phyloP scores from a whole-genome alignment of 2,888 invertebrate species.

The Cantharis rufa region DNA sequence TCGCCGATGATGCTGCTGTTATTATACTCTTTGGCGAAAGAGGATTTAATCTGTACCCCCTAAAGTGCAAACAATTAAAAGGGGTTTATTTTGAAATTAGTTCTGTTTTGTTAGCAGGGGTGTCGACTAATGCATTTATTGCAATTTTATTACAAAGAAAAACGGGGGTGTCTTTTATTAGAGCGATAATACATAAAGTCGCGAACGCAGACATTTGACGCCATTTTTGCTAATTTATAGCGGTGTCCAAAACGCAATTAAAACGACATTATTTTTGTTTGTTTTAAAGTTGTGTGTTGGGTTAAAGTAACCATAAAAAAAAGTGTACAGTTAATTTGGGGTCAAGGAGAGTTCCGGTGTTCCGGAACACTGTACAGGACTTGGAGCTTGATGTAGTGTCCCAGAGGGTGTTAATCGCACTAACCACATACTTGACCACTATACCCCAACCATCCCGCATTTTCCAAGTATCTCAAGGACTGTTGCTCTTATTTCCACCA shows the following conservation, averaged over 20 bases:
- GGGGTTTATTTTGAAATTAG: constrained; percentile 39
- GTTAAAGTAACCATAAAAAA: background rate
- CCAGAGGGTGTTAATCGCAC: constrained; percentile 29
- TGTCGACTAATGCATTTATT: constrained; percentile 38
- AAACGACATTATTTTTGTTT: background rate
- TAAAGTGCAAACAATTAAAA: constrained; percentile 35
- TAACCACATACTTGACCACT: constrained; percentile 30
- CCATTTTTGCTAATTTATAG: background rate
- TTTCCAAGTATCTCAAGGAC: constrained; percentile 7
- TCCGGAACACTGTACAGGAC: constrained; percentile 17
- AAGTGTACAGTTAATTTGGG: constrained; percentile 10
- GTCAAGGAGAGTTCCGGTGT: constrained; percentile 16
- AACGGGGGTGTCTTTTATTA: constrained; percentile 14
- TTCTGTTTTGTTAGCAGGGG: constrained; percentile 37
- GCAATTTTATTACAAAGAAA: constrained; percentile 27
- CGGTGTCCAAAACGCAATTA: background rate
- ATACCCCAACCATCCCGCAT: constrained; percentile 10
- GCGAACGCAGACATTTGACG: background rate
- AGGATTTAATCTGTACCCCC: constrained; percentile 23
- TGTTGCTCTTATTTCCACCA: constrained; percentile 15
- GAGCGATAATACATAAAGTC: constrained; percentile 9
- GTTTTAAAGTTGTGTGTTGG: background rate
- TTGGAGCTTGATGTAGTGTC: constrained; percentile 22
- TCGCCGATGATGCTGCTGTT: constrained; percentile 15
- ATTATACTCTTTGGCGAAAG: constrained; percentile 29